phyloP scores from a whole-genome alignment of 2,797 vertebrate genomes.

The Anomalospiza imberbis region DNA sequence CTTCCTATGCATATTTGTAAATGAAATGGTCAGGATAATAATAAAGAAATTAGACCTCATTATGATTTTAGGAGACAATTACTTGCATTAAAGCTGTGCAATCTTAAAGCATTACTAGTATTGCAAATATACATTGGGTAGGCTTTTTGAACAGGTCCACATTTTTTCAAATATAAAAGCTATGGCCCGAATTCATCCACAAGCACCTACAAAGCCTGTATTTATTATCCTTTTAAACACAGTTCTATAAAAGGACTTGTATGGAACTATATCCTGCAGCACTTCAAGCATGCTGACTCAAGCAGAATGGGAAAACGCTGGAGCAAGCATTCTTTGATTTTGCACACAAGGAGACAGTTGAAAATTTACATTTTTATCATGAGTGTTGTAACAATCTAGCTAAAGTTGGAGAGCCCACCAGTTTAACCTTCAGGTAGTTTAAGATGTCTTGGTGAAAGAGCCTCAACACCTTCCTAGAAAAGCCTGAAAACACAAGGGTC shows the following conservation, averaged over 20 bases:
- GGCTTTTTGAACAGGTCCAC: background rate
- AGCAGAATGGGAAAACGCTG: background rate
- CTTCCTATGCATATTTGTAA: conserved; percentile 10
- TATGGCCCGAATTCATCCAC: background rate
- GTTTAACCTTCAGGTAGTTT: background rate
- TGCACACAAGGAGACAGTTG: background rate
- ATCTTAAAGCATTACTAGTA: background rate
- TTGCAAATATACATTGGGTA: background rate
- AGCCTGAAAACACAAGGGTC: background rate
- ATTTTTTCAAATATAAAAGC: background rate
- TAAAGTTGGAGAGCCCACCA: background rate
- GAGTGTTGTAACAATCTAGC: background rate
- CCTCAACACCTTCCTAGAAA: background rate
- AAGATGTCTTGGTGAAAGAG: background rate
- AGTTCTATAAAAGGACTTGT: background rate
- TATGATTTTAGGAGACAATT: background rate
- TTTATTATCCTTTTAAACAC: background rate
- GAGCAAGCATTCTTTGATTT: background rate
- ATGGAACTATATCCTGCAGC: background rate
- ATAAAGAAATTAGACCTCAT: background rate
- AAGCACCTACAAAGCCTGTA: background rate
- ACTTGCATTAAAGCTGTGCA: background rate
- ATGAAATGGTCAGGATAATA: conserved; percentile 6
- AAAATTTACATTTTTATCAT: background rate
- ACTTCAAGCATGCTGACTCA: background rate